Percentiles rank a stretch among this genome's conserved stretches.
Conservation (phyloP, 2,888 invertebrate genomes). For the Hirtodrosophila cameraria region DNA sequence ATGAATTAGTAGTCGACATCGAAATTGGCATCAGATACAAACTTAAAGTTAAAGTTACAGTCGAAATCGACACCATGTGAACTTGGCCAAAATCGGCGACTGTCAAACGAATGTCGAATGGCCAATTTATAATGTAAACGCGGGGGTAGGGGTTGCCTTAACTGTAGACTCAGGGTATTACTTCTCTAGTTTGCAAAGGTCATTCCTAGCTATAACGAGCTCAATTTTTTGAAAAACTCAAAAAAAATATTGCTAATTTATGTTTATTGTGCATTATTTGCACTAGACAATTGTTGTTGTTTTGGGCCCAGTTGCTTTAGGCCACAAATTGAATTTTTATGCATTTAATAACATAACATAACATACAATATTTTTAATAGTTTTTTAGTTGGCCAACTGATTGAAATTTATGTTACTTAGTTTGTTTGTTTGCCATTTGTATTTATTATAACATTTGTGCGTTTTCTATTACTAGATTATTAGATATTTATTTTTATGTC, state of each 20-base stretch:
- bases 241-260: slow-evolving; percentile 59
- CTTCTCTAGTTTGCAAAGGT: slow-evolving; percentile 32
- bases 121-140: slow-evolving; percentile 59
- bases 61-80: slow-evolving; percentile 61
- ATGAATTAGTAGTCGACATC: slow-evolving; percentile 52
- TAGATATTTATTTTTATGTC: slow-evolving; percentile 41
- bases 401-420: slow-evolving; percentile 70
- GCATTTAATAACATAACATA: slow-evolving; percentile 51
- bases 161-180: slow-evolving; percentile 13
- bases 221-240: slow-evolving; percentile 39
- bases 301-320: slow-evolving; percentile 23
- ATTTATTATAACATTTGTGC: slow-evolving; percentile 42
- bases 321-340: slow-evolving; percentile 56
- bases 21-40: slow-evolving; percentile 4
- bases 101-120: slow-evolving; percentile 62
- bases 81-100: slow-evolving; percentile 68
- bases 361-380: slow-evolving; percentile 61
- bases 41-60: slow-evolving; percentile 13
- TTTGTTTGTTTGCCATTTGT: slow-evolving; percentile 28
- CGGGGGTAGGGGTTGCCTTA: slow-evolving; percentile 8
- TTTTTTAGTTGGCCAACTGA: slow-evolving; percentile 62
- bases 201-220: slow-evolving; percentile 44
- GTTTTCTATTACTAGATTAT: too few relatives aligned
- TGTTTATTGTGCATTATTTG: slow-evolving; percentile 71
- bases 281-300: slow-evolving; percentile 51